A percentile compares a stretch with the other conserved stretches of the same genome.
Conservation (phyloP, 2,797 vertebrate species). For the Phaenicophaeus curvirostris region DNA sequence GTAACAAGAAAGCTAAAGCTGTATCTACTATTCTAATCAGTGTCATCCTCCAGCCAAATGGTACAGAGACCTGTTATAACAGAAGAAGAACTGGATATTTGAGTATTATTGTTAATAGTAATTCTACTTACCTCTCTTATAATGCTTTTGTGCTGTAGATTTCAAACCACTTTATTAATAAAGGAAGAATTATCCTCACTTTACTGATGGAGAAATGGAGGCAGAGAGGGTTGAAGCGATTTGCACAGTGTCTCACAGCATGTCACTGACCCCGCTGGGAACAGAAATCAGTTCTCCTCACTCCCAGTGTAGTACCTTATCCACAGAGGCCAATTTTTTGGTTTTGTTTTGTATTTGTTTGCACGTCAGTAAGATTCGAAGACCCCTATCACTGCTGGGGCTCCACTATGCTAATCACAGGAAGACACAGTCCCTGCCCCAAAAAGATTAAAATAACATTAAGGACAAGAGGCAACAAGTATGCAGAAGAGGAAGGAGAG, state of each 20-base stretch:
- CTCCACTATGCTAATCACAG: constrained; percentile 47
- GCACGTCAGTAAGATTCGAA: constrained; percentile 48
- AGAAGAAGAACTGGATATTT: constrained; percentile 22
- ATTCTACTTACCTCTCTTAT: constrained; percentile 58
- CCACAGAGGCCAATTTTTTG: constrained; percentile 46
- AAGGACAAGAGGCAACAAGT: constrained; percentile 54
- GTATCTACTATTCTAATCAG: neutral
- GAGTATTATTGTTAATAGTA: constrained; percentile 39
- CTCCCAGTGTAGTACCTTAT: constrained; percentile 60
- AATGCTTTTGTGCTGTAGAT: constrained; percentile 60
- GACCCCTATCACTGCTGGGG: constrained; percentile 49
- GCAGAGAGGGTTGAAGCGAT: constrained; percentile 63
- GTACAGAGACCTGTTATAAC: constrained; percentile 5
- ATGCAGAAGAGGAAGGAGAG: constrained; percentile 31
- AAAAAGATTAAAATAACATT: constrained; percentile 68
- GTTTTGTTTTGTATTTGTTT: constrained; percentile 47
- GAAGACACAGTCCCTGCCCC: constrained; percentile 64
- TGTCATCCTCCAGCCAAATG: neutral
- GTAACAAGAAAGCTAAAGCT: neutral
- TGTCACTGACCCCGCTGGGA: constrained; percentile 63
- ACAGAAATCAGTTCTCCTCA: constrained; percentile 68
- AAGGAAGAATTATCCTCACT: constrained; percentile 68
- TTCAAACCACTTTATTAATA: constrained; percentile 67
- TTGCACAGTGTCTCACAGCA: constrained; percentile 70
- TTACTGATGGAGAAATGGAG: constrained; percentile 67